Evolutionary conservation across 2,797 vertebrate genomes (phyloP).

Genomic region (Threskiornis aethiopicus): DNA sequence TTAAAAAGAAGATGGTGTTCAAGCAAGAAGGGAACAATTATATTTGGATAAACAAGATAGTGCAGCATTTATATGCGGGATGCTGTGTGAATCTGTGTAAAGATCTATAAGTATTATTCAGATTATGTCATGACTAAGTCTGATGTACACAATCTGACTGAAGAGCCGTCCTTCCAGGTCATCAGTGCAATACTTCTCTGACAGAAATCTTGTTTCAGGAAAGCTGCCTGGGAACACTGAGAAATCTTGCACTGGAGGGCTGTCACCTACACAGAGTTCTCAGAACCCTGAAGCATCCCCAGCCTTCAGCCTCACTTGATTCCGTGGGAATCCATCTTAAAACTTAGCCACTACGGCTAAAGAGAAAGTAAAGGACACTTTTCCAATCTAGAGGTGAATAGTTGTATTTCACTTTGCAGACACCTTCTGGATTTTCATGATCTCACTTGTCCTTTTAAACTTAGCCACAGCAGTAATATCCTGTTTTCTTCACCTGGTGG

Average conservation of each 20-base stretch:
- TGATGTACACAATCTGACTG: not conserved
- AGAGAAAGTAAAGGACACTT: not conserved
- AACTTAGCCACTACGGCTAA: not conserved
- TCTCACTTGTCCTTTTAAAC: not conserved
- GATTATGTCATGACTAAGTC: not conserved
- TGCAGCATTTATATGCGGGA: not conserved
- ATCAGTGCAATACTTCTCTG: not conserved
- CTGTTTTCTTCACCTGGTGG: not conserved
- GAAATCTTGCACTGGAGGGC: accelerated
- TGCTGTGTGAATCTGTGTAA: not conserved
- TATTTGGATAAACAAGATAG: not conserved
- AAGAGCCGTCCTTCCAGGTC: not conserved
- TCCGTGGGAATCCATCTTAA: not conserved
- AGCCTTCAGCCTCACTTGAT: not conserved
- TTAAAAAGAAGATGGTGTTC: not conserved
- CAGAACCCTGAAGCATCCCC: not conserved
- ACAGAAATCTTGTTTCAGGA: not conserved
- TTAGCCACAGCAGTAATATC: not conserved
- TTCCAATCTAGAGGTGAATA: not conserved
- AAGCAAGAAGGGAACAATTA: not conserved
- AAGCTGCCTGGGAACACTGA: not conserved
- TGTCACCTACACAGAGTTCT: not conserved
- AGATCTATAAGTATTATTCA: not conserved
- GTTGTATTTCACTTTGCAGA: not conserved
- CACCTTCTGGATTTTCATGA: not conserved